Evolutionary conservation across 1,140 invertebrate genomes (phyloP).

Genomic region (Gonatopus flavifemur): DNA sequence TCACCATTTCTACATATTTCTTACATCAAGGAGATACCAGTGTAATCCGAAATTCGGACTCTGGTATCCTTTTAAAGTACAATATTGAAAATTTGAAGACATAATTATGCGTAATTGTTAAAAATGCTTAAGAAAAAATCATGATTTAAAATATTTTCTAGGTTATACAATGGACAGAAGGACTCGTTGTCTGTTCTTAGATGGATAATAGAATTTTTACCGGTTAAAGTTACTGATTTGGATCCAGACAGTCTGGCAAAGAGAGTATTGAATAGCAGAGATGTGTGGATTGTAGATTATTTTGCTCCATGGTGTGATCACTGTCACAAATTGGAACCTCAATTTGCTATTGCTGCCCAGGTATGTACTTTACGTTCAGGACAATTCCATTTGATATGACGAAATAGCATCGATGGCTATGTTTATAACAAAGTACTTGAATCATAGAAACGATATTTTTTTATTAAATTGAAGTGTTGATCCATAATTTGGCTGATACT

Average conservation of each 20-base stretch:
- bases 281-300: constrained; percentile 71
- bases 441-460: not conserved
- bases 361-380: constrained; percentile 48
- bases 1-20: not conserved
- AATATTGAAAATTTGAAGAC: too few species aligned
- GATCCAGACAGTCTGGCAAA: constrained; percentile 45
- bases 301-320: constrained; percentile 78
- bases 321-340: constrained; percentile 70
- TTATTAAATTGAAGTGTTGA: not conserved
- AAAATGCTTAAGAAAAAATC: constrained; percentile 8
- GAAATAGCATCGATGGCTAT: not conserved
- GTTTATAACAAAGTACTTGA: not conserved
- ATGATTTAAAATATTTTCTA: constrained; percentile 42
- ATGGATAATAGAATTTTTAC: constrained; percentile 66
- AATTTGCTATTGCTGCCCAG: constrained; percentile 68
- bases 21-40: not conserved
- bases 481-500: too few species aligned
- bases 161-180: constrained; percentile 64
- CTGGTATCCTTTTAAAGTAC: too few species aligned
- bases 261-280: constrained; percentile 49
- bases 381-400: constrained; percentile 11
- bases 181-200: constrained; percentile 62
- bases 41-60: not conserved
- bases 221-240: constrained; percentile 56
- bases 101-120: too few species aligned